Evolutionary conservation across 2,113 vertebrate genomes (phyloP).

Genomic region (Cichladusa arquata): DNA sequence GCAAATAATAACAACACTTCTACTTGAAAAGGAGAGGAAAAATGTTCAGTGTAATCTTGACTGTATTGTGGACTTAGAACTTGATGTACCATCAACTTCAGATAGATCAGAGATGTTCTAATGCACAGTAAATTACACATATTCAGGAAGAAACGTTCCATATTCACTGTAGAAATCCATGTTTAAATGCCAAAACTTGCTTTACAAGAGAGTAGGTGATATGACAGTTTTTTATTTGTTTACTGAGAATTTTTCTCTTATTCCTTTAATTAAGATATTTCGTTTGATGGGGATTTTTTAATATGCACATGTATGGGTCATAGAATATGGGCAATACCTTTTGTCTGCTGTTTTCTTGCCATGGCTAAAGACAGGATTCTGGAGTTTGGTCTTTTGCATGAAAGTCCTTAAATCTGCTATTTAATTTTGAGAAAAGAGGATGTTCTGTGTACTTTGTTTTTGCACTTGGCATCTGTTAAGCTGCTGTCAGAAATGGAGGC

Average conservation of each 20-base stretch:
- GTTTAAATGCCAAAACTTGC: not conserved
- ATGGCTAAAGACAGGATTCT: not conserved
- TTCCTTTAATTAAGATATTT: not conserved
- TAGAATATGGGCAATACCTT: not conserved
- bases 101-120: not conserved
- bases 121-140: not conserved
- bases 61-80: not conserved
- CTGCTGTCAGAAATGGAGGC: not conserved
- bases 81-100: not conserved
- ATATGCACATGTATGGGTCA: fast-evolving
- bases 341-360: not conserved
- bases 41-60: not conserved
- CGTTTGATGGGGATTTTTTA: not conserved
- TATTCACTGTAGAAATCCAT: not conserved
- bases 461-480: not conserved
- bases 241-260: not conserved
- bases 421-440: not conserved
- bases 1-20: not conserved
- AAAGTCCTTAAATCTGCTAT: not conserved
- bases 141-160: not conserved
- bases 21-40: not conserved
- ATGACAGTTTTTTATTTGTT: not conserved
- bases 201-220: not conserved
- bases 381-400: not conserved
- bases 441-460: not conserved